These are phyloP conservation scores for Melieria omissa DNA, from an alignment of 2,888 invertebrate genomes.

Conservation along the genomic window DNA sequence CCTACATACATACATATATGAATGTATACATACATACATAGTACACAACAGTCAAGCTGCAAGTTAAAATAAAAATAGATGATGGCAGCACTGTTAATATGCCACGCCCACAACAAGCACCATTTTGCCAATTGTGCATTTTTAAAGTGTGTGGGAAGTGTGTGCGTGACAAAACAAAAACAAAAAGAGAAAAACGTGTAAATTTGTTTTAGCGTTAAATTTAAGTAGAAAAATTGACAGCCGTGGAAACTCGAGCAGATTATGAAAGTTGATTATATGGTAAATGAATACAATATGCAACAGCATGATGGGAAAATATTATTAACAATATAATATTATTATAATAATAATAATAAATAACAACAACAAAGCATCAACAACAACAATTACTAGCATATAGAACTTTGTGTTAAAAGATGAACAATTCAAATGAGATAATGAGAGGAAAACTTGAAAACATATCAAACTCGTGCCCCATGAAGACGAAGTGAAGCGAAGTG, in stretches of 20 bases:
- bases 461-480: conserved; percentile 68
- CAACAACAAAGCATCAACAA: conserved; percentile 27
- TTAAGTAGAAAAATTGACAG: conserved; percentile 51
- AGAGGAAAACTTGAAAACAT: conserved; percentile 64
- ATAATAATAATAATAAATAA: conserved; percentile 28
- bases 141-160: too few species aligned
- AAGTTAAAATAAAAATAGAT: conserved; percentile 12
- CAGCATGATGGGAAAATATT: background rate
- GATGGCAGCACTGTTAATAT: background rate
- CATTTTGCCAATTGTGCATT: too few species aligned
- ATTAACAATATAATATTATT: conserved; percentile 24
- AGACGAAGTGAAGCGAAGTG: conserved; percentile 50
- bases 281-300: too few species aligned
- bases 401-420: conserved; percentile 35
- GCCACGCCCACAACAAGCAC: too few species aligned
- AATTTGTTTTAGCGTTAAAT: conserved; percentile 49
- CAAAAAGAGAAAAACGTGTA: conserved; percentile 44
- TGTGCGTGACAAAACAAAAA: conserved; percentile 1
- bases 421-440: conserved; percentile 40
- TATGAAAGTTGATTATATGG: background rate
- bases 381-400: conserved; percentile 30
- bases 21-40: conserved; percentile 19
- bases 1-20: background rate
- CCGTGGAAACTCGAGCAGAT: conserved; percentile 11
- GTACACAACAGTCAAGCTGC: conserved; percentile 13